These are phyloP conservation scores for Heterotis niloticus DNA, from an alignment of 2,113 vertebrate species.

Conservation along the genomic window DNA sequence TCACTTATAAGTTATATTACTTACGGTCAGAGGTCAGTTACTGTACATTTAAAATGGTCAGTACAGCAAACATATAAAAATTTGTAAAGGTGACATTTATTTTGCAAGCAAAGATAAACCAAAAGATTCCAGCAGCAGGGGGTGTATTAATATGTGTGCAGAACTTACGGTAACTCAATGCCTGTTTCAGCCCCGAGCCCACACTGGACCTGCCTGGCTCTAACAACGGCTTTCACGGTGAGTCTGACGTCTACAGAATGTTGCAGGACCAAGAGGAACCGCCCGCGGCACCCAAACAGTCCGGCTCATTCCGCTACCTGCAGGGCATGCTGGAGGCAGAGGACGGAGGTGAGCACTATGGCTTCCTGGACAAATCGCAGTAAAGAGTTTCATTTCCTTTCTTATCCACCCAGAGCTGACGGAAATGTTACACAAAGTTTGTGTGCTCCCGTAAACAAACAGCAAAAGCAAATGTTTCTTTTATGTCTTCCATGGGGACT, in stretches of 20 bases:
- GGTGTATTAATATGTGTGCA: not conserved
- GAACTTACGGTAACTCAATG: slow-evolving; percentile 10
- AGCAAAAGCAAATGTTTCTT: no score
- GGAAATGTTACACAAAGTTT: no score
- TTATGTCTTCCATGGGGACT: no score
- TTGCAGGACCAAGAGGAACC: slow-evolving; percentile 76
- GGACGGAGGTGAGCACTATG: slow-evolving; percentile 72
- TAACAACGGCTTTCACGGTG: slow-evolving; percentile 71
- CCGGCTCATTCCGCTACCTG: slow-evolving; percentile 90
- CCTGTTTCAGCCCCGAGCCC: slow-evolving; percentile 68
- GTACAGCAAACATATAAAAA: no score
- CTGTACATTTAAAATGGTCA: not conserved
- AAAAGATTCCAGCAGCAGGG: no score
- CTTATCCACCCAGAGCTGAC: no score
- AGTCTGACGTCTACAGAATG: slow-evolving; percentile 94
- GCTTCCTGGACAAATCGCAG: no score
- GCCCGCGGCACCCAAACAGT: slow-evolving; percentile 82
- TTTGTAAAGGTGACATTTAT: not conserved
- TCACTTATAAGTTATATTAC: not conserved
- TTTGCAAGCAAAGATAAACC: not conserved
- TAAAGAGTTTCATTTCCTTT: no score
- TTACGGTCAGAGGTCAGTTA: not conserved
- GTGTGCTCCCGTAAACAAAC: no score
- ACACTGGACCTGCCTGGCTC: slow-evolving; percentile 58
- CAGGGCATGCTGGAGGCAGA: slow-evolving; percentile 93